Percentiles rank a stretch among this genome's conserved stretches.
Conservation (phyloP, 2,113 vertebrate species). For the Himantopus leucocephalus region DNA sequence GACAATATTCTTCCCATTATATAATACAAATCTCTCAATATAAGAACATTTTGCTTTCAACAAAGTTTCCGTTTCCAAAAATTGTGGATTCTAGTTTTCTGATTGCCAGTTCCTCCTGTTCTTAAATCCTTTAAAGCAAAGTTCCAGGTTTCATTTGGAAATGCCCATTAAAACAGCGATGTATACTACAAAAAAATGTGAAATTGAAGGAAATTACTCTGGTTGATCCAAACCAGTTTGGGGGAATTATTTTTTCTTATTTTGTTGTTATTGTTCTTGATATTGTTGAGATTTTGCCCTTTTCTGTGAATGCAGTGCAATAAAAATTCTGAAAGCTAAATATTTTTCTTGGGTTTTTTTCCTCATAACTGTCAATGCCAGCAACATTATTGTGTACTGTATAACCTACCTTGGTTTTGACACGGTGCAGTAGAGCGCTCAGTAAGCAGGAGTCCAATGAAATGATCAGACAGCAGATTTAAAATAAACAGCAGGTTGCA, state of each 20-base stretch:
- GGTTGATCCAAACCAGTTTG: neutral
- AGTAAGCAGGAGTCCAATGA: neutral
- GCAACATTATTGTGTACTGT: neutral
- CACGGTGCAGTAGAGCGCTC: fast-evolving
- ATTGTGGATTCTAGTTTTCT: neutral
- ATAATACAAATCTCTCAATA: neutral
- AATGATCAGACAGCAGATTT: neutral
- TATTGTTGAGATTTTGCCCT: neutral
- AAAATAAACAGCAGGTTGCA: neutral
- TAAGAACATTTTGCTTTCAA: neutral
- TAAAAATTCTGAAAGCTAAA: neutral
- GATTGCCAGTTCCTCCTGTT: neutral
- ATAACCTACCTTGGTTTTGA: neutral
- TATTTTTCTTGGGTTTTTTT: neutral
- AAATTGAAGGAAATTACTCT: neutral
- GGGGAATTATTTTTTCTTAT: neutral
- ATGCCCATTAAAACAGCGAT: neutral
- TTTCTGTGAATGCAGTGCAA: neutral
- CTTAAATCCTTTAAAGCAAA: neutral
- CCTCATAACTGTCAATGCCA: neutral
- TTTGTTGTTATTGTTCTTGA: neutral
- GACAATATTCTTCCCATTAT: fast-evolving
- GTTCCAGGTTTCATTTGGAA: neutral
- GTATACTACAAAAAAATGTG: neutral
- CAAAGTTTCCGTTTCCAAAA: neutral